Percentiles rank a stretch among this genome's conserved stretches.
Evolutionary conservation across 1,140 invertebrate genomes (phyloP).

Genomic region (Heliconius hermathena): DNA sequence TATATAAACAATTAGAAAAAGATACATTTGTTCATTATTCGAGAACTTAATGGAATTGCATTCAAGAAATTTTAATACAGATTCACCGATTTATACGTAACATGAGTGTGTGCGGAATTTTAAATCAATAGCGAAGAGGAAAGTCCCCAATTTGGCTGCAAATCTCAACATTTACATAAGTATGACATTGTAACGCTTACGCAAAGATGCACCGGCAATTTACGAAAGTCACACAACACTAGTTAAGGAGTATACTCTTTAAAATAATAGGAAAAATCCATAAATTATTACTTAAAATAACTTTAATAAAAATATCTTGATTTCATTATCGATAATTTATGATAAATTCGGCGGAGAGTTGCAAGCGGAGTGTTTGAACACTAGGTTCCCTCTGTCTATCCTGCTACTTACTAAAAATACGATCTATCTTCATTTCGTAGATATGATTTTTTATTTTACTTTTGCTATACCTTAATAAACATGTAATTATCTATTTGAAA

Average conservation of each 20-base stretch:
- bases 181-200: constrained; percentile 62
- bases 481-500: neutral
- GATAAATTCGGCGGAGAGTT: too few species aligned
- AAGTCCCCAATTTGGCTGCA: constrained; percentile 36
- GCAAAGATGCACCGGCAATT: constrained; percentile 65
- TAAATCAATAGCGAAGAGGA: constrained; percentile 31
- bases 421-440: too few species aligned
- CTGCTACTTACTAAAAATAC: too few species aligned
- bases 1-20: neutral
- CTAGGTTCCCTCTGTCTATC: too few species aligned
- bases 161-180: constrained; percentile 53
- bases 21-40: neutral
- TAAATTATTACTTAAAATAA: too few species aligned
- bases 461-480: too few species aligned
- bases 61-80: neutral
- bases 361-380: too few species aligned
- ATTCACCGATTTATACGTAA: constrained; percentile 7
- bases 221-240: constrained; percentile 53
- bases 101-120: constrained; percentile 24
- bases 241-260: constrained; percentile 35
- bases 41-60: neutral
- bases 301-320: too few species aligned
- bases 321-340: too few species aligned
- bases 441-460: too few species aligned
- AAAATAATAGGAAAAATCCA: neutral